phyloP scores from a whole-genome alignment of 2,888 invertebrate species.

The Synanthedon myopaeformis region DNA sequence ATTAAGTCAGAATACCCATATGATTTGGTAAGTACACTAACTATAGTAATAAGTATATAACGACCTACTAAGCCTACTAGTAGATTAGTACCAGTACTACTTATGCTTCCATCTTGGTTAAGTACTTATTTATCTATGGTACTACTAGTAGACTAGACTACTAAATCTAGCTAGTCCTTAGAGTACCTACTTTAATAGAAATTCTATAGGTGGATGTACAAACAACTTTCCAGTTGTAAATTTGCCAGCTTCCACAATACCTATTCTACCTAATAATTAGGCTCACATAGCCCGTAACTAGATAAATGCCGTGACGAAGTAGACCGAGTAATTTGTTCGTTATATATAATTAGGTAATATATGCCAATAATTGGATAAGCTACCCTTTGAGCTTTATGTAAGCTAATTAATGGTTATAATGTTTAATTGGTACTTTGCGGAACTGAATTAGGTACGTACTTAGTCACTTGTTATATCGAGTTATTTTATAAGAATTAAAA shows the following conservation, averaged over 20 bases:
- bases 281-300: slow-evolving; percentile 11
- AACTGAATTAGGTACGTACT: too few species aligned
- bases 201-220: slow-evolving; percentile 9
- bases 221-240: slow-evolving; percentile 5
- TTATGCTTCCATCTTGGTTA: too few species aligned
- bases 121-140: too few species aligned
- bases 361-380: slow-evolving; percentile 3
- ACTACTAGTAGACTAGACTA: too few species aligned
- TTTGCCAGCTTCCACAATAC: slow-evolving; percentile 6
- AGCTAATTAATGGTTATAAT: not conserved
- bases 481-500: too few species aligned
- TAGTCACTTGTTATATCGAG: too few species aligned
- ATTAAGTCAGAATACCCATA: too few species aligned
- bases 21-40: too few species aligned
- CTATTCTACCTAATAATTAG: slow-evolving; percentile 26
- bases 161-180: too few species aligned
- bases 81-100: too few species aligned
- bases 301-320: slow-evolving; percentile 3
- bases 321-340: slow-evolving; percentile 3
- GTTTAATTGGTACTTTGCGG: not conserved
- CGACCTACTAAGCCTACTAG: too few species aligned
- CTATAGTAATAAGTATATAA: too few species aligned
- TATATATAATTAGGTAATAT: slow-evolving; percentile 3
- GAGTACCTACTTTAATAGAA: not conserved
- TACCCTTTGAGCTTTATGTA: slow-evolving; percentile 1